Base-by-base conservation (phyloP, 2,888 invertebrate species). In the Heliconius hortense region DNA sequence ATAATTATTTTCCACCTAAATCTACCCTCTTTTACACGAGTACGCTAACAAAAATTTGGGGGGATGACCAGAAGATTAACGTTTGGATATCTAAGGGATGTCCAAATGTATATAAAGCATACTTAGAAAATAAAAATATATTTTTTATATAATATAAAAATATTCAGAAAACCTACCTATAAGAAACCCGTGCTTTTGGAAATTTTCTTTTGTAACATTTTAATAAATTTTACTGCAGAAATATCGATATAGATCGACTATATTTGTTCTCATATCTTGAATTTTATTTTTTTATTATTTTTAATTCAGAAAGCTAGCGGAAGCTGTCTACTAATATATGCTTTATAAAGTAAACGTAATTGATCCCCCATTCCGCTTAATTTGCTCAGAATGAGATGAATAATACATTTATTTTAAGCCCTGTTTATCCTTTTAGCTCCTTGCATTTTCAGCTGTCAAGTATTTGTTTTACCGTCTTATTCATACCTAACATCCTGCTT, bases 381-480 rank as follows among this genome's bases (percentile, higher is more conserved):
- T 69, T 69, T 56, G 56, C 53, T 31, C 31, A 10, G 7, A 21
- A n/a, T 53, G n/a, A 69, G 13, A 69, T 56, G 69, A 69, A 56
- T 69, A n/a, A 69, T 56, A 56, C 69, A 69, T 69, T 56, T 69
- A 69, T 56, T 69, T 69, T 31, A 69, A 69, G 24, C 31, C 31
- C 56, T 56, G 35, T 69, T 69, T 56, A 69, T 69, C 56, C 53
- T 53, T 69, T 69, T 66, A 66, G 66, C 56, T 56, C 4, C 67
- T 68, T 53, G n/a, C 53, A 69, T 31, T 28, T 69, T 48, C 31
- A 53, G 28, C 48, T 56, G 69, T n/a, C n/a, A 69, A 31, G 69
- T 39, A 11, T 66, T 66, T 66, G 15, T 39, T 66, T 39, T 66
- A 24, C 4, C 66, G 15, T 24, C 39, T n/a, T 39, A 66, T 66